These are phyloP conservation scores for Trematomus loennbergii DNA, from an alignment of 2,113 vertebrate genomes.

Conservation along the genomic window DNA sequence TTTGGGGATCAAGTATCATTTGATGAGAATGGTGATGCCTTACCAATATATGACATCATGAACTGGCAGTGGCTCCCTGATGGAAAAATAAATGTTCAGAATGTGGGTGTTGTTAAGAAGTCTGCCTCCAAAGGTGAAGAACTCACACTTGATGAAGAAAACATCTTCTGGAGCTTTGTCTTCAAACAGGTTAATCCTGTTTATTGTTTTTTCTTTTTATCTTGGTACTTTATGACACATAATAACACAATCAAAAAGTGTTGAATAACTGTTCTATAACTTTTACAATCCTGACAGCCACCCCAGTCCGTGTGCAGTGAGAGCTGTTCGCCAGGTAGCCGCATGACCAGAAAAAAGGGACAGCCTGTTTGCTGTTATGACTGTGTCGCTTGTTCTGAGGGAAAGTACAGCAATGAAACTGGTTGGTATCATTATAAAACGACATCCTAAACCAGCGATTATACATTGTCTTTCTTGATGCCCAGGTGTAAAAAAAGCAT, in stretches of 20 bases:
- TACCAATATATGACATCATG: conserved; percentile 82
- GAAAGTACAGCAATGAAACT: conserved; percentile 70
- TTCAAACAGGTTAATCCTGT: conserved; percentile 56
- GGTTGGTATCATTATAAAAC: conserved; percentile 53
- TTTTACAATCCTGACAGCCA: conserved; percentile 23
- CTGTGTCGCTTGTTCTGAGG: conserved; percentile 77
- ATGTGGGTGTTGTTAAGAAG: conserved; percentile 73
- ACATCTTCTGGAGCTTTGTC: conserved; percentile 72
- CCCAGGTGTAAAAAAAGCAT: not conserved
- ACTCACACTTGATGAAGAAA: conserved; percentile 69
- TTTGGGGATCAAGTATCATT: conserved; percentile 81
- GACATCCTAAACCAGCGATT: too few species aligned
- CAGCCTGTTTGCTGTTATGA: conserved; percentile 85
- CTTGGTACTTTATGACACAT: not conserved
- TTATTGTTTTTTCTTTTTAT: conserved; percentile 30
- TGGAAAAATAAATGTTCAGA: conserved; percentile 58
- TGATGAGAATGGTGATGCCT: conserved; percentile 81
- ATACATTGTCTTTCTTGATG: not conserved
- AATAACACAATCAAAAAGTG: not conserved
- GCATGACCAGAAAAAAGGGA: conserved; percentile 79
- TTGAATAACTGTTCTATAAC: not conserved
- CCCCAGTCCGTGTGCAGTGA: conserved; percentile 76
- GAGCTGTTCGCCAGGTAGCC: conserved; percentile 81
- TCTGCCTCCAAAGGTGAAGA: conserved; percentile 53
- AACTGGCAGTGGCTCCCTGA: conserved; percentile 78